Conservation (phyloP, 1,140 invertebrate genomes). For the Caligus rogercresseyi region DNA sequence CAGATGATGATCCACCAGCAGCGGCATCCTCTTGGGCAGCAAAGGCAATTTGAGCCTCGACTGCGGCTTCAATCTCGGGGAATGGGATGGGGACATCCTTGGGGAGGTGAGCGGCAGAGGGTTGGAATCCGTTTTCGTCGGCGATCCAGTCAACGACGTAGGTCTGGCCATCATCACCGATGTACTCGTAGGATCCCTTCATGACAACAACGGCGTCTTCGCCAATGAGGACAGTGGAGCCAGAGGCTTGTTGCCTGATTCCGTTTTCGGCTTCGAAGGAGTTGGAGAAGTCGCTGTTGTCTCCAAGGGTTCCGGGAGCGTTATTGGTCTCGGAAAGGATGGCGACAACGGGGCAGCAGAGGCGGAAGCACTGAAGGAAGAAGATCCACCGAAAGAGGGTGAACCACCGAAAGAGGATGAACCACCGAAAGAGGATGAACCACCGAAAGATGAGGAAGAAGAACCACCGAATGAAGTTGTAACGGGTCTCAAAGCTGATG, state of each 20-base stretch:
- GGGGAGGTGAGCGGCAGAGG: conserved; percentile 32
- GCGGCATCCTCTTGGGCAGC: conserved; percentile 3
- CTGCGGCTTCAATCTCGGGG: conserved; percentile 18
- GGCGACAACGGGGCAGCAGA: not conserved
- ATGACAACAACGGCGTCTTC: conserved; percentile 12
- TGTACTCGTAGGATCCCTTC: conserved; percentile 11
- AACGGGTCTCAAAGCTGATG: not conserved
- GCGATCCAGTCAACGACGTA: conserved; percentile 42
- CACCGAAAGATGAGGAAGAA: not conserved
- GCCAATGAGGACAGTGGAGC: not conserved
- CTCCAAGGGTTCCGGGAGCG: not conserved
- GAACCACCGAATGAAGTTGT: not conserved
- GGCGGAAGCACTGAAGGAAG: too few species aligned
- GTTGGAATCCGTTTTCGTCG: conserved; percentile 41
- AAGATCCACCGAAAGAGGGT: too few species aligned
- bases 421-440: not conserved
- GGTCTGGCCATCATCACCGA: conserved; percentile 28
- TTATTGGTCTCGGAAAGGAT: not conserved
- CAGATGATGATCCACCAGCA: not conserved
- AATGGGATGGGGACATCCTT: not conserved
- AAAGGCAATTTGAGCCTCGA: conserved; percentile 16
- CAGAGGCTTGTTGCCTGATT: conserved; percentile 14
- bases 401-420: not conserved
- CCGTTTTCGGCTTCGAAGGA: conserved; percentile 16
- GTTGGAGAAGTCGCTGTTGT: conserved; percentile 6